Percentiles rank a stretch among this genome's conserved stretches.
Evolutionary conservation across 2,797 vertebrate genomes (phyloP).

Genomic region (Sorex maritimensis): DNA sequence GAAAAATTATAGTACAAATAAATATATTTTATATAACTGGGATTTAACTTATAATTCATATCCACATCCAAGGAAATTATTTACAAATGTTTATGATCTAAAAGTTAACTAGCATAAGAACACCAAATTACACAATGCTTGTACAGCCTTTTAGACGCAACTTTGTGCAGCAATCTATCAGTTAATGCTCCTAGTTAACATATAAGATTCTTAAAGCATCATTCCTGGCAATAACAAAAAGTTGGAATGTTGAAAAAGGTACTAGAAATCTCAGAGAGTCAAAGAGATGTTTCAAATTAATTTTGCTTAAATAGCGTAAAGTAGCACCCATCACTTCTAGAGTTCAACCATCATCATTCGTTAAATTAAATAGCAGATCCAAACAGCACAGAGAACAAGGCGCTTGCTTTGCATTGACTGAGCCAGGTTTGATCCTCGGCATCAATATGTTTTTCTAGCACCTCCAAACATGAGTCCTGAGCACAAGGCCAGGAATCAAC

Average conservation of each 20-base stretch:
- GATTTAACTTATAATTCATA: constrained; percentile 54
- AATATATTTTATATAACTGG: constrained; percentile 43
- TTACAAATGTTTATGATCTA: constrained; percentile 69
- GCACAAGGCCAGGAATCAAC: no score
- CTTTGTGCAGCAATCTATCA: not conserved
- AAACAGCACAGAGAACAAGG: no score
- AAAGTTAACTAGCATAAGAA: constrained; percentile 42
- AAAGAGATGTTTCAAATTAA: not conserved
- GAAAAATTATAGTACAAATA: constrained; percentile 60
- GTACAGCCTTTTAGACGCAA: constrained; percentile 5
- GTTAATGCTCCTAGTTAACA: not conserved
- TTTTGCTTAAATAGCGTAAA: constrained; percentile 11
- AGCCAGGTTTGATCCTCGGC: no score
- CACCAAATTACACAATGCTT: not conserved
- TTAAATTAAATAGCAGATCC: not conserved
- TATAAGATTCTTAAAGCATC: not conserved
- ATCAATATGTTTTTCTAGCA: no score
- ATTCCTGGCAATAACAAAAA: not conserved
- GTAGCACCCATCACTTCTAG: not conserved
- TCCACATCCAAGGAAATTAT: constrained; percentile 25
- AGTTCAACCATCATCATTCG: not conserved
- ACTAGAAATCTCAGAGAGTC: not conserved
- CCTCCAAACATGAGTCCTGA: no score
- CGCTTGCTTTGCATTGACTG: no score
- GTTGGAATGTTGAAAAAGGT: not conserved